phyloP scores from a whole-genome alignment of 2,113 vertebrate species.

The Hiodon tergisus region DNA sequence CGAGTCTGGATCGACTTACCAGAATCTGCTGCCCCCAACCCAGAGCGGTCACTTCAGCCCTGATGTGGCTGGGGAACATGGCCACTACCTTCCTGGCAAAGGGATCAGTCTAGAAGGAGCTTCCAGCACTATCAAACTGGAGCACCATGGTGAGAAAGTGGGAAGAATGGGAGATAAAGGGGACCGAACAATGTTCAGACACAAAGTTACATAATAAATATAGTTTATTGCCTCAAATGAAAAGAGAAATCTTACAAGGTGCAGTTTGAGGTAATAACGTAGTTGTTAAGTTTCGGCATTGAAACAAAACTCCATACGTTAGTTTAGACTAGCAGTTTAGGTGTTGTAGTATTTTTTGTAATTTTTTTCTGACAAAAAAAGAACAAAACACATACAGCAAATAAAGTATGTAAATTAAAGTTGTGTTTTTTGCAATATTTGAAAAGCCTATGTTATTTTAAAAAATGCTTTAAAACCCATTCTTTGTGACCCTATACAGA shows the following conservation, averaged over 20 bases:
- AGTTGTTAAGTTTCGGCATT: too few relatives aligned
- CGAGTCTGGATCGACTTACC: constrained; percentile 58
- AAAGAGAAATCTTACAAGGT: constrained; percentile 34
- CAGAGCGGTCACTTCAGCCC: constrained; percentile 53
- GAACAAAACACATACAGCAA: too few relatives aligned
- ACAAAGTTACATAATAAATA: neutral
- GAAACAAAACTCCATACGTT: too few relatives aligned
- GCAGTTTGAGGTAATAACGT: too few relatives aligned
- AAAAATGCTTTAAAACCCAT: neutral
- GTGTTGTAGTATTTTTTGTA: too few relatives aligned
- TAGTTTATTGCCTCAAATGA: neutral
- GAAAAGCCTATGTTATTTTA: neutral
- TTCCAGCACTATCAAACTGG: constrained; percentile 14
- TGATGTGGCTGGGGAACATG: constrained; percentile 38
- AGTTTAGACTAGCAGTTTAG: too few relatives aligned
- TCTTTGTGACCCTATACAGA: constrained; percentile 36
- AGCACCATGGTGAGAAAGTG: constrained; percentile 14
- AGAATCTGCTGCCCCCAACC: constrained; percentile 48
- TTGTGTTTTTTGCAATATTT: too few relatives aligned
- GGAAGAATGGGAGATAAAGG: neutral
- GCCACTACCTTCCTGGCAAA: constrained; percentile 45
- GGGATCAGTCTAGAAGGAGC: constrained; percentile 21
- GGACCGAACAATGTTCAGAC: neutral
- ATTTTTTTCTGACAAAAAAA: too few relatives aligned
- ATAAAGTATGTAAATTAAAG: too few relatives aligned